Conservation (phyloP, 2,797 vertebrate species). For the Oceanodroma leucorhoa region DNA sequence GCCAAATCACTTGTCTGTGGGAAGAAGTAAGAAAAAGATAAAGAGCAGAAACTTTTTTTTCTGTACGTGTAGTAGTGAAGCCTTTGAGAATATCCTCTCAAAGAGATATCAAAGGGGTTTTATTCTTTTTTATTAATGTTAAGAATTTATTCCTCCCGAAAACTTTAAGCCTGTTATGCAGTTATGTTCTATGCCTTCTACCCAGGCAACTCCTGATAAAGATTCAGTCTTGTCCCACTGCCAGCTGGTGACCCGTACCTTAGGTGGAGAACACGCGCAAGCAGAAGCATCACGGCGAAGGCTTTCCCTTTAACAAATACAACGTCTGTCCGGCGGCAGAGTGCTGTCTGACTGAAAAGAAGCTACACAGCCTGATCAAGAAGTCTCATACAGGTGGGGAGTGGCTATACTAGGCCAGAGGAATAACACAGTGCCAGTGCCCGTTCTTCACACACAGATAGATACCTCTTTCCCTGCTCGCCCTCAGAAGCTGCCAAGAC, state of each 20-base stretch:
- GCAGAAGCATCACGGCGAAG: neutral
- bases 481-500: neutral
- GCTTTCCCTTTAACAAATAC: no score
- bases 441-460: neutral
- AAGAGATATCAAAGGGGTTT: neutral
- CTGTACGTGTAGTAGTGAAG: neutral
- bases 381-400: neutral
- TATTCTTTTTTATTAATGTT: neutral
- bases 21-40: neutral
- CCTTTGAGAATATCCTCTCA: neutral
- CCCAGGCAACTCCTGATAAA: neutral
- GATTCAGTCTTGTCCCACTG: neutral
- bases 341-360: neutral
- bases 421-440: neutral
- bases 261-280: neutral
- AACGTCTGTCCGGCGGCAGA: accelerated
- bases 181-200: neutral
- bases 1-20: constrained; percentile 1
- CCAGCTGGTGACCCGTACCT: neutral
- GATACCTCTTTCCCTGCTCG: neutral
- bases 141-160: neutral
- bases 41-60: neutral
- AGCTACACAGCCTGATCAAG: neutral
- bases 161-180: neutral
- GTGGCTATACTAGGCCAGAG: accelerated